Percentiles rank a stretch among this genome's conserved stretches.
Evolutionary conservation across 2,797 vertebrate species (phyloP).

Genomic region (Hoplostethus atlanticus): DNA sequence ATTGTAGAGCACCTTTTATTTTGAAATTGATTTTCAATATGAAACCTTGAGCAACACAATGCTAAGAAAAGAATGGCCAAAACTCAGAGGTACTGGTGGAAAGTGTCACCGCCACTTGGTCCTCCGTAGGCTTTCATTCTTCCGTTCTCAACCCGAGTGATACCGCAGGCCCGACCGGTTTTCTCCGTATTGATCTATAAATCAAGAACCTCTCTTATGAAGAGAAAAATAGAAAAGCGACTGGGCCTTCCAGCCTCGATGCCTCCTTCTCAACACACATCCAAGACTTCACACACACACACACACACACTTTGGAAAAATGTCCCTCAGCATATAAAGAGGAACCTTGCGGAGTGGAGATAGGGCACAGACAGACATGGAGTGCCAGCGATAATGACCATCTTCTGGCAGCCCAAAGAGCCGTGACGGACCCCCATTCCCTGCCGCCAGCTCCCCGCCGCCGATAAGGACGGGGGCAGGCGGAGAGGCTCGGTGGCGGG

Average conservation of each 20-base stretch:
- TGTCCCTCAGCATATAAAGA: slow-evolving; percentile 63
- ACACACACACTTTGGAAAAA: slow-evolving; percentile 44
- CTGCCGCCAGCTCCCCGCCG: slow-evolving; percentile 52
- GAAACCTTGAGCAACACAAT: no score
- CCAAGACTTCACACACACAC: slow-evolving; percentile 4
- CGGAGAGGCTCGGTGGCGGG: slow-evolving; percentile 32
- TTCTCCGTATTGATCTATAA: slow-evolving; percentile 49
- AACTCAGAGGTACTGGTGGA: slow-evolving; percentile 12
- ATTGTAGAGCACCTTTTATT: no score
- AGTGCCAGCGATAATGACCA: slow-evolving; percentile 74
- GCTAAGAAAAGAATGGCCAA: not conserved
- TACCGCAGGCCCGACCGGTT: not conserved
- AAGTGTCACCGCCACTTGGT: slow-evolving; percentile 24
- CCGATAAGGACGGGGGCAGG: slow-evolving; percentile 67
- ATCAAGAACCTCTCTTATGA: slow-evolving; percentile 44
- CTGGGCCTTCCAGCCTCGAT: slow-evolving; percentile 40
- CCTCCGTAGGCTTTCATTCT: slow-evolving; percentile 29
- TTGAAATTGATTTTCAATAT: no score
- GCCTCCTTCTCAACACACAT: slow-evolving; percentile 20
- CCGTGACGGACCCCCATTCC: slow-evolving; percentile 68
- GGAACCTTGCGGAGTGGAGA: slow-evolving; percentile 70
- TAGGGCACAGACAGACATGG: slow-evolving; percentile 68
- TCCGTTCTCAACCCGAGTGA: not conserved
- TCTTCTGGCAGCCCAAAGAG: slow-evolving; percentile 73
- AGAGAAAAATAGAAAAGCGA: slow-evolving; percentile 42